Percentiles rank a stretch among this genome's conserved stretches.
Evolutionary conservation across 2,797 vertebrate species (phyloP).

Genomic region (Steatocranus sp.): DNA sequence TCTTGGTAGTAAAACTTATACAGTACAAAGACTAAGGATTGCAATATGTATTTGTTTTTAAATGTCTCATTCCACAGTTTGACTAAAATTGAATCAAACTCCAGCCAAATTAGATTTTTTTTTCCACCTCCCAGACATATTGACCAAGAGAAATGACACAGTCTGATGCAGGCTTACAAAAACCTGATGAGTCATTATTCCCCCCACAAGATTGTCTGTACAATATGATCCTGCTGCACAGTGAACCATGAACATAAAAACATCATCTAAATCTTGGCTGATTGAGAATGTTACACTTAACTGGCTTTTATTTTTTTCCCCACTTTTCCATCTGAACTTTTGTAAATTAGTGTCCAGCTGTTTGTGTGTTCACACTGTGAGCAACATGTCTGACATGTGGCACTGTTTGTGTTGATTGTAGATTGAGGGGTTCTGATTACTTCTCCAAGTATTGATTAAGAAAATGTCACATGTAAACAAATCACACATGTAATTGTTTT

Average conservation of each 20-base stretch:
- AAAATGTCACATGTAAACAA: background rate
- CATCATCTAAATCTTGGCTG: background rate
- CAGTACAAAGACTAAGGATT: background rate
- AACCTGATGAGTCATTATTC: background rate
- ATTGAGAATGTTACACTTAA: background rate
- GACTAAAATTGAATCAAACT: background rate
- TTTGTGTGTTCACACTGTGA: background rate
- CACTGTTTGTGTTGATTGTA: background rate
- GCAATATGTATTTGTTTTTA: background rate
- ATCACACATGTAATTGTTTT: background rate
- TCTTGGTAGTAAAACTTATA: background rate
- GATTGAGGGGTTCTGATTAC: background rate
- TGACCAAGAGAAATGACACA: background rate
- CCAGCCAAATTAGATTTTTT: background rate
- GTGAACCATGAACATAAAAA: background rate
- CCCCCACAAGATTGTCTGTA: background rate
- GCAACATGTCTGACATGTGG: background rate
- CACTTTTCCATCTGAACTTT: background rate
- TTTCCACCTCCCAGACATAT: background rate
- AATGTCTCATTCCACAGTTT: background rate
- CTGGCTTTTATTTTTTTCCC: rapidly evolving
- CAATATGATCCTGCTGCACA: background rate
- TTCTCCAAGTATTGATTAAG: background rate
- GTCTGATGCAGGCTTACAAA: background rate
- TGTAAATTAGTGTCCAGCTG: background rate